Evolutionary conservation across 2,113 vertebrate species (phyloP), one percentile per base, ranked within the genome.

Genomic region (Struthidea cinerea): DNA sequence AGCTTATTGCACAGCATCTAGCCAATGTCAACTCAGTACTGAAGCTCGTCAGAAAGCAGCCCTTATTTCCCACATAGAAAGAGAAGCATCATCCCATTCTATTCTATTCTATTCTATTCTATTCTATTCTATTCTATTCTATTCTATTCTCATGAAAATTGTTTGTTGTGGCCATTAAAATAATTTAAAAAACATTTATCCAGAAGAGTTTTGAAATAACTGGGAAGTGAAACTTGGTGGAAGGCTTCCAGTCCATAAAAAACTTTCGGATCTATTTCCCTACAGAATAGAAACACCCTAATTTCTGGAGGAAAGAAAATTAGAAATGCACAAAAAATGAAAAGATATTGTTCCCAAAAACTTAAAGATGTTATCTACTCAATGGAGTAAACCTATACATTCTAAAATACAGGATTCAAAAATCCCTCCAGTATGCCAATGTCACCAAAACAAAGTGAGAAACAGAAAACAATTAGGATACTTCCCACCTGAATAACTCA

Each of bases 361-460:
- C 15, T 46, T 57, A 41, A 49, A 59, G 32, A 23, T 0, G 0
- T 44, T 61, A 59, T 19, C 18, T 67, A 80, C 10, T 53, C 27
- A 32, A 13, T 39, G 20, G 10, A 46, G 10, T 42, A 33, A 28
- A 78, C 11, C 27, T 1, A 56, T 1, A 60, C 16, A 64, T 26
- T 77, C n/a, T 52, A n/a, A 87, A 87, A 73, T 13, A 60, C 0
- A 68, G 49, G 9, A 87, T 35, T 85, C 7, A 27, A 79, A 74
- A 59, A 26, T 2, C 4, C 19, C 13, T 82, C 18, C 53, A 69
- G 13, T 46, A 60, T 12, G 23, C 39, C 37, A 85, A 27, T 15
- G 49, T 63, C 47, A 86, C 13, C 61, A 83, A 79, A 75, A 61
- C 8, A 75, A 64, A 52, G 18, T 33, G 22, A 83, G 47, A 59